Evolutionary conservation across 2,888 invertebrate species (phyloP), one percentile per base, ranked within the genome.

Genomic region (Ophion slaviceki): DNA sequence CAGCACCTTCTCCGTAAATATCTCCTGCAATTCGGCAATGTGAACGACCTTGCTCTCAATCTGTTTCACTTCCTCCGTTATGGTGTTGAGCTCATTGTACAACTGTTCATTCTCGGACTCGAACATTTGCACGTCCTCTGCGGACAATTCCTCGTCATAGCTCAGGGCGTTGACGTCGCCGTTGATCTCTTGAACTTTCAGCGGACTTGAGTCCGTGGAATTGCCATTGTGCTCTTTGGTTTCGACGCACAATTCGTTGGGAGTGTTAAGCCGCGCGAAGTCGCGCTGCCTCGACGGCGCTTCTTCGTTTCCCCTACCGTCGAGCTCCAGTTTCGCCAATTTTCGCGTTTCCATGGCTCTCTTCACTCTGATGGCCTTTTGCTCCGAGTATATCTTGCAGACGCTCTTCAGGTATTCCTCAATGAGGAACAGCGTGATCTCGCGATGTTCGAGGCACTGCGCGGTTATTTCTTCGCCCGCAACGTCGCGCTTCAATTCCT

Each of bases 1-100:
- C 77, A 99, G 94, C 32, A 99, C 96, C 96, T 97, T 99, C 95
- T 99, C 99, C 14, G 99, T 98, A 91, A 99, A 99, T 88, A 99
- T 96, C 94, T 99, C 98, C 93, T 99, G 99, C 40, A 99, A 94
- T 93, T 98, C 97, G 2, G 99, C 98, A 90, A 99, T 99, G 92
- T 99, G 98, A 0, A 99, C 96, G 0, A 99, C 99, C 95, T 99
- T 99, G 90, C 96, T 97, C 91, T 97, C 97, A 90, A 98, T 98
- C 93, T 97, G 97, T 93, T 96, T 96, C 0, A 99, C 98, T 94
- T 99, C 99, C 91, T 98, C 98, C 0, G 97, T 97, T 92, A 98
- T 95, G 82, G 96, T 97, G 92, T 98, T 98, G 71, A 99, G 94
- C 90, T 99, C 97, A 92, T 98, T 97, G 90, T 97, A 97, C 11